Percentiles rank a stretch among this genome's conserved stretches.
phyloP scores from a whole-genome alignment of 2,888 invertebrate species.

The Atethmia centrago region DNA sequence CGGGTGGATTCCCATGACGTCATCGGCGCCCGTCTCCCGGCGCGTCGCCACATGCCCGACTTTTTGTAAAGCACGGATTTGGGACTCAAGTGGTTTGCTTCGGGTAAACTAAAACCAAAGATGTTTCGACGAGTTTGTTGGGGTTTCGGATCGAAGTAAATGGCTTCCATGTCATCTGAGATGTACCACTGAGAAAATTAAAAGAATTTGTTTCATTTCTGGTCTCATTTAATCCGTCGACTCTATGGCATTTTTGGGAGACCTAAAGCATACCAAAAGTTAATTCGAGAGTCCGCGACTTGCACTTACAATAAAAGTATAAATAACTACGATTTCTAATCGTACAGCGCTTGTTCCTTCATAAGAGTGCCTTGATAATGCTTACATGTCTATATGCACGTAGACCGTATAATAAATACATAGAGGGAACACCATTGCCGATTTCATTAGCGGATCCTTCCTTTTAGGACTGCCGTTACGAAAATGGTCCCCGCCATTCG shows the following conservation, averaged over 20 bases:
- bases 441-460: slow-evolving; percentile 29
- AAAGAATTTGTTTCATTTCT: background rate
- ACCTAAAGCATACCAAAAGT: background rate
- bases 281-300: background rate
- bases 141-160: background rate
- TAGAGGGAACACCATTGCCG: slow-evolving; percentile 7
- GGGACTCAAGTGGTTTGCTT: slow-evolving; percentile 53
- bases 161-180: background rate
- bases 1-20: slow-evolving; percentile 83
- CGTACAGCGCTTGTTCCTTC: background rate
- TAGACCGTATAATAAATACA: slow-evolving; percentile 19
- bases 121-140: slow-evolving; percentile 14
- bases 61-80: slow-evolving; percentile 63
- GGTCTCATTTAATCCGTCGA: background rate
- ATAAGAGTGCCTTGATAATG: slow-evolving; percentile 26
- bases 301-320: background rate
- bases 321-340: background rate
- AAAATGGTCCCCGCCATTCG: slow-evolving; percentile 6
- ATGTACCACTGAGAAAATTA: background rate
- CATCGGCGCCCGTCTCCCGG: slow-evolving; percentile 78
- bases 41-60: slow-evolving; percentile 79
- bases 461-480: slow-evolving; percentile 20
- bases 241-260: background rate
- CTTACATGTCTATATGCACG: slow-evolving; percentile 47
- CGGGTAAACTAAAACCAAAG: slow-evolving; percentile 31